Base-by-base conservation (phyloP, 2,797 vertebrate species). In the Schizothorax lantsangensis region DNA sequence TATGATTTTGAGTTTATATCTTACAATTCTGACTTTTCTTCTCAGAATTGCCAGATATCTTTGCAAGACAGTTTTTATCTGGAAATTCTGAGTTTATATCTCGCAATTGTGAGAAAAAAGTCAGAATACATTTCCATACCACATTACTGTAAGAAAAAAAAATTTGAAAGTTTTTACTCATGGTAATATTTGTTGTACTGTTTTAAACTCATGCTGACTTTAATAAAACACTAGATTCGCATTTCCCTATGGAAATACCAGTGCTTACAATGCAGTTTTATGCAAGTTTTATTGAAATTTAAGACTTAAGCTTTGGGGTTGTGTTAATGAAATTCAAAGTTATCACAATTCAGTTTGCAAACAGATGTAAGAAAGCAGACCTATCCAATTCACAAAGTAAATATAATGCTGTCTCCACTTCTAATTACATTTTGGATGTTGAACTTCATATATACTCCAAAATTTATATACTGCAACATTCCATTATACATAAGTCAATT, bases 121-220 rank as follows among this genome's bases (percentile, higher is more conserved):
- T 9, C 12, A 47, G 45, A 47, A 47, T 33, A 17, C 64, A 36
- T 36, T 68, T 68, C 15, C 64, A 66, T 59, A 12, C 15, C 30
- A 66, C 64, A 33, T 33, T 33, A 33, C 14, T 30, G 30, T 66
- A 19, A 33, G 6, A 8, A 19, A 8, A 6, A 33, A 66, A 8
- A 36, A 33, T 19, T 19, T 9, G 30, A 36, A 68, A 19, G 64
- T 68, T 68, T 68, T 68, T 38, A 21, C 66, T 5, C 17, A 69
- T 69, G 17, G 33, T 59, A 26, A 79, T 59, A 26, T 79, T 59
- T 79, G 54, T 79, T 79, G 21, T 26, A 43, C 23, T 2, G 7
- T 8, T 33, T 75, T 79, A 43, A 59, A 79, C 77, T 79, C 57
- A 17, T 43, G 23, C 14, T 43, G 54, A 59, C 57, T 79, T 57